phyloP scores from a whole-genome alignment of 2,113 vertebrate genomes.

The Glareola pratincola region DNA sequence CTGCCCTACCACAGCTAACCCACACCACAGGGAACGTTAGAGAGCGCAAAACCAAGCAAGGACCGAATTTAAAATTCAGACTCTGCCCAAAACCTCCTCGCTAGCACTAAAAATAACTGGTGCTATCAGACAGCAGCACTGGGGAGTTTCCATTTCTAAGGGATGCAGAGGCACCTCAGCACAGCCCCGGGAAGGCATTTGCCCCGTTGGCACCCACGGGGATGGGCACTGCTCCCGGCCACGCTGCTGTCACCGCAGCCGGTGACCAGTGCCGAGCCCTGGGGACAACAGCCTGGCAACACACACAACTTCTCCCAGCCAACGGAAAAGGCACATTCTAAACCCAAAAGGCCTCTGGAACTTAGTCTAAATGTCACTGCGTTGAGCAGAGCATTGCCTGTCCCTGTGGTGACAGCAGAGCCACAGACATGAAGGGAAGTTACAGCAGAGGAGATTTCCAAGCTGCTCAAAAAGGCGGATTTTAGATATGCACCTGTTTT shows the following conservation, averaged over 20 bases:
- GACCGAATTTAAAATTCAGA: neutral
- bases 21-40: fast-evolving
- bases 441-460: neutral
- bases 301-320: fast-evolving
- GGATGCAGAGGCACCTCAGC: neutral
- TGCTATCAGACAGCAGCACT: neutral
- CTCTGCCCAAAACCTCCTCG: neutral
- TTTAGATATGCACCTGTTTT: neutral
- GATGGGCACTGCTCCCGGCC: fast-evolving
- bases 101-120: neutral
- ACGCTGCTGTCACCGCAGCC: neutral
- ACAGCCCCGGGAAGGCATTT: fast-evolving
- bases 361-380: neutral
- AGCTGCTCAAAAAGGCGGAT: neutral
- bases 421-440: fast-evolving
- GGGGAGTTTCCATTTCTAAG: fast-evolving
- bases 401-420: neutral
- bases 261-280: fast-evolving
- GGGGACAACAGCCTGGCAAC: neutral
- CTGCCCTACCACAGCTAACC: neutral
- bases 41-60: neutral
- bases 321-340: fast-evolving
- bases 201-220: fast-evolving
- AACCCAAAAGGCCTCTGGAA: neutral
- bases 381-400: neutral